Evolutionary conservation across 2,888 invertebrate species (phyloP), one percentile per base, ranked within the genome.

Genomic region (Gibbula magus): DNA sequence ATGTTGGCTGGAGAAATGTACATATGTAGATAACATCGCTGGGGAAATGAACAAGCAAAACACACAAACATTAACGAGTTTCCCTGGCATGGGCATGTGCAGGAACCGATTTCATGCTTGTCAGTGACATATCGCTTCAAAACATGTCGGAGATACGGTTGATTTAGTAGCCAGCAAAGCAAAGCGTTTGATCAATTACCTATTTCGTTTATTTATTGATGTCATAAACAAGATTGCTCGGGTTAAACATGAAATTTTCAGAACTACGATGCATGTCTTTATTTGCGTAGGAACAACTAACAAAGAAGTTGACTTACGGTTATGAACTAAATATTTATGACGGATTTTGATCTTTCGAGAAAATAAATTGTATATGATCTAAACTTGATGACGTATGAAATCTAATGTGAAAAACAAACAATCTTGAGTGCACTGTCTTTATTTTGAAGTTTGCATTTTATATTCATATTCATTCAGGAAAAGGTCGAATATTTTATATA

Each of bases 41-140:
- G 61, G 25, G 29, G 61, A 61, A 61, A 61, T 25, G 61, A 61
- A 61, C 61, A 10, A 61, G 61, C 29, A 61, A 61, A 61, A 61
- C 61, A 25, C 61, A 61, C 61, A 61, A 22, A 25, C 22, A 61
- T 61, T 61, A 61, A 61, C 61, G 61, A 29, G 29, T 22, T 61
- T 61, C 29, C 29, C 61, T 13, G 61, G 25, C 61, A 61, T 29
- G 61, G 16, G 25, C 61, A 61, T 61, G 61, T 61, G 61, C 61
- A 61, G 61, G 29, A 61, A 61, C 61, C 25, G 61, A 61, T 61
- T 61, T 61, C 29, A 61, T 8, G 16, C 61, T 61, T 61, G 61
- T 61, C 61, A 61, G 61, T 61, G 61, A 61, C 61, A n/a, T 61
- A 61, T 61, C 61, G 61, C 61, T 25, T 61, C 61, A 61, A 61